Conservation (phyloP, 2,888 invertebrate genomes). For the Meiosimyza decipiens region DNA sequence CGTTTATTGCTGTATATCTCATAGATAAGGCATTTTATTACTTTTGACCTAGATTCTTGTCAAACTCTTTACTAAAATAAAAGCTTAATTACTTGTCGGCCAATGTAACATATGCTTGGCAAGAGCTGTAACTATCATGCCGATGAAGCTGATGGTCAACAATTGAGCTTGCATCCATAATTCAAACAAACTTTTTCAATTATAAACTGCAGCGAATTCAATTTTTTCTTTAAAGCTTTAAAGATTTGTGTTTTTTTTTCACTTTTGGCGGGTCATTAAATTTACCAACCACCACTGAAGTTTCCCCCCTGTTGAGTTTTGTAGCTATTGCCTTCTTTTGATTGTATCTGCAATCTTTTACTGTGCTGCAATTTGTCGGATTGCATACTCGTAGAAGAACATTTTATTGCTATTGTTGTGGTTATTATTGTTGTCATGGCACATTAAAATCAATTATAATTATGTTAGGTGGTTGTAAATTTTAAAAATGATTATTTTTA, state of each 20-base stretch:
- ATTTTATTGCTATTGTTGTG: neutral
- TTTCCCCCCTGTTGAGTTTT: neutral
- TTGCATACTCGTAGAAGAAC: neutral
- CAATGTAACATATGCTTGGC: too few species aligned
- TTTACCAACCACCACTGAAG: neutral
- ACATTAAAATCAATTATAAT: constrained; percentile 23
- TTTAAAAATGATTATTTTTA: too few species aligned
- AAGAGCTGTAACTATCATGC: too few species aligned
- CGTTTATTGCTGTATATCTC: too few species aligned
- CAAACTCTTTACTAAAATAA: too few species aligned
- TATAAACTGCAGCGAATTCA: neutral
- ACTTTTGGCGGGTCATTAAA: neutral
- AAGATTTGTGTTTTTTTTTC: too few species aligned
- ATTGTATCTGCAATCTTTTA: constrained; percentile 12
- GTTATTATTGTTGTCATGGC: constrained; percentile 10
- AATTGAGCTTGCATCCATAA: neutral
- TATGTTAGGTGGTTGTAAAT: neutral
- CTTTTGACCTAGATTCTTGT: too few species aligned
- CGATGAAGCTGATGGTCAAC: too few species aligned
- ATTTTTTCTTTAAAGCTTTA: neutral
- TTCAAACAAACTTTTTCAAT: neutral
- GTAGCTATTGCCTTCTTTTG: neutral
- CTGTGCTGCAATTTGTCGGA: constrained; percentile 6
- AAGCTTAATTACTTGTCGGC: too few species aligned
- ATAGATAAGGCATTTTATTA: too few species aligned